These are phyloP conservation scores for Gastrophysa polygoni DNA, from an alignment of 2,888 invertebrate species.

Conservation along the genomic window DNA sequence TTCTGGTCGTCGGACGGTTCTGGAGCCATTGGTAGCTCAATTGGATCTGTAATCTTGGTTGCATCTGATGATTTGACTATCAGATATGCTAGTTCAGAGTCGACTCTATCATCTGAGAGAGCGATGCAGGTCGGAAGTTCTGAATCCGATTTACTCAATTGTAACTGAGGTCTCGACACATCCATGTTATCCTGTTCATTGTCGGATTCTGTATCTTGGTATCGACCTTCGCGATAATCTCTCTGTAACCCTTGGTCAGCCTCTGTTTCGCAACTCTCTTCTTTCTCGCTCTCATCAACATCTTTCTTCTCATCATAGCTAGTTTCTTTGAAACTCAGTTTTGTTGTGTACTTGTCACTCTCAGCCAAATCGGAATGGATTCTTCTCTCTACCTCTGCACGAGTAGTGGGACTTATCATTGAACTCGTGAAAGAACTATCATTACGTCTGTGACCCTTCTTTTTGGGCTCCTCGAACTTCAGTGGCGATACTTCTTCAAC, in stretches of 20 bases:
- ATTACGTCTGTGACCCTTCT: constrained; percentile 63
- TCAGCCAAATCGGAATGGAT: constrained; percentile 50
- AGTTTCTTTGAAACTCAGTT: constrained; percentile 57
- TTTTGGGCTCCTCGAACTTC: constrained; percentile 49
- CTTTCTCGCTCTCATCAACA: constrained; percentile 55
- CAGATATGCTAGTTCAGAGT: constrained; percentile 56
- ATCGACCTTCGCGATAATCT: constrained; percentile 55
- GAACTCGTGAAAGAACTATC: constrained; percentile 61
- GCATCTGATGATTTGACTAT: constrained; percentile 52
- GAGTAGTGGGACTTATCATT: constrained; percentile 39
- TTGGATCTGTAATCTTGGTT: constrained; percentile 56
- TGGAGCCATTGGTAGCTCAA: constrained; percentile 62
- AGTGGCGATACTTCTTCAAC: constrained; percentile 32
- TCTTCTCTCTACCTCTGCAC: constrained; percentile 45
- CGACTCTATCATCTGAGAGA: constrained; percentile 54
- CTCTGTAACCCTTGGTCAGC: constrained; percentile 58
- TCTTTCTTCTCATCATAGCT: constrained; percentile 59
- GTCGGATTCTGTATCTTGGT: constrained; percentile 48
- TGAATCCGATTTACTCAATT: constrained; percentile 54
- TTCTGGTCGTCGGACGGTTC: constrained; percentile 58
- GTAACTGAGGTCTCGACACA: constrained; percentile 44
- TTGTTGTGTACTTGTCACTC: constrained; percentile 53
- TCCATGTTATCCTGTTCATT: constrained; percentile 39
- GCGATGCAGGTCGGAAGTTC: constrained; percentile 54
- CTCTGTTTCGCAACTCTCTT: constrained; percentile 58